Base-by-base conservation (phyloP, 2,113 vertebrate species). In the Malaclemys terrapin region DNA sequence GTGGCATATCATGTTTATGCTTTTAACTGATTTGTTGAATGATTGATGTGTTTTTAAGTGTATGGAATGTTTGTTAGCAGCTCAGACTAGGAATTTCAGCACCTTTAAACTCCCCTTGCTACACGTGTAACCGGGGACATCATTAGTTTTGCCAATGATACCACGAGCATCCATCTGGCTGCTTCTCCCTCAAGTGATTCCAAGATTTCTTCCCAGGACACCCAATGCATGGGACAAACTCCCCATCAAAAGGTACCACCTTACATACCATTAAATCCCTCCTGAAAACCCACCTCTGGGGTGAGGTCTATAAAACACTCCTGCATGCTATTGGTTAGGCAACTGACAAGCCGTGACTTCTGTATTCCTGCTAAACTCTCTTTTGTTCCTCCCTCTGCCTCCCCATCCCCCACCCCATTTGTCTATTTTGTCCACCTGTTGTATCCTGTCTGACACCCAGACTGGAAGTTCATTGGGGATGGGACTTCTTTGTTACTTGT, bases 211-310 rank as follows among this genome's bases (percentile, higher is more conserved):
- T 19, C 10, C n/a, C 20, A 75, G 35, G 69, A n/a, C 69, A 72
- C 65, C 29, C 0, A 7, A 9, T 2, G 10, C 0, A 0, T 2
- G 45, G 89, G 25, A 42, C 59, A 91, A 89, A 2, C 0, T 0
- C 31, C 17, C 83, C 80, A 69, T 45, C 78, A 29, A 80, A 59
- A 13, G 29, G 42, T 80, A 29, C 53, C 65, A 6, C 1, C 0
- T 0, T 1, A 4, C 9, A 29, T n/a, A 35, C 47, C 49, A 53
- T 11, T 49, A 29, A 14, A 69, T 1, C 42, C 50, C 45, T n/a
- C 53, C 76, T 24, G 24, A 27, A 27, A 47, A 27, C 45, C 27
- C 27, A 79, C 31, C 45, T 16, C 47, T 17, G 14, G 27, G 6
- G 27, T 50, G 76, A 50, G 14, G 14, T 49, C 47, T 31, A 29